Base-by-base conservation (phyloP, 2,113 vertebrate genomes). In the Panthera leo region DNA sequence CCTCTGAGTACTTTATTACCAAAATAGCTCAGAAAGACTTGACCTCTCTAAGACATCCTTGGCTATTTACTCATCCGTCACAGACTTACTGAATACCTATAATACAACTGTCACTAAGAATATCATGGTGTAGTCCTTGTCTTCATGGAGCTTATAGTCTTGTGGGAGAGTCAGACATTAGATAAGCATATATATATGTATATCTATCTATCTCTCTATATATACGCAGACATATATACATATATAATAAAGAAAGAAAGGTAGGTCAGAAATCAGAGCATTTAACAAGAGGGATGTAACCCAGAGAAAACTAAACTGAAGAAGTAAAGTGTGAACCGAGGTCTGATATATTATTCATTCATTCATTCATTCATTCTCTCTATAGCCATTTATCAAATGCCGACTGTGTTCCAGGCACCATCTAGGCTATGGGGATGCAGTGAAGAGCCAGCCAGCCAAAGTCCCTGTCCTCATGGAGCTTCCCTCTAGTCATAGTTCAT, bases 1-100 rank as follows among this genome's bases (percentile, higher is more conserved):
- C 25, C 5, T 42, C 61, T 61, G 15, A 73, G 79, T 27, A 45
- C 68, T 73, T 79, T 63, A 29, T 92, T 53, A 63, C 85, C 78
- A 91, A 96, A 96, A 75, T 25, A 87, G 48, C 75, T 93, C 85
- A 73, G 51, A 85, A 78, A 92, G 36, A 63, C 19, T 61, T 80
- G 63, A 25, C 14, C 10, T 93, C 19, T 51, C 15, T 73, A 58
- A 45, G 61, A 55, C 29, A 39, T 51, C 36, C 19, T n/a, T 65
- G 53, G 45, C 67, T 8, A 15, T 42, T 83, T 61, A 31, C 45
- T 70, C 75, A 65, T 25, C 55, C n/a, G 39, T 18, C 19, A 13
- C n/a, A 48, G 15, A 16, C n/a, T 86, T 71, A 80, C 25, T 34
- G 63, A 42, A 61, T 11, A 45, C 7, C 3, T 23, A 4, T 25